phyloP scores from a whole-genome alignment of 64 coral and sea anemone species.

The Anthopleura sola region DNA sequence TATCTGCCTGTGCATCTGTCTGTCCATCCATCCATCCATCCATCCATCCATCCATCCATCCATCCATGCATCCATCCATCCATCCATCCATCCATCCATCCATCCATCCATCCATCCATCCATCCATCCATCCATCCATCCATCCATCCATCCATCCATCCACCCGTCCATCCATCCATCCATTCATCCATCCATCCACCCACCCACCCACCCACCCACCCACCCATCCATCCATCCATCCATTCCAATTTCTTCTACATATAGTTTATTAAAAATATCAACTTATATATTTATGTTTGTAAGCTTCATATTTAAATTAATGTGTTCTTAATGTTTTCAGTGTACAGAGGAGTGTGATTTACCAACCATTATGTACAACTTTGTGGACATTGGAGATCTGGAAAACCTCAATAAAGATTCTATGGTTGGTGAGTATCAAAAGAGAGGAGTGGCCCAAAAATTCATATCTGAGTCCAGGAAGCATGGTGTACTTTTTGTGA shows the following conservation, averaged over 20 bases:
- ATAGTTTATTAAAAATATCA: no score
- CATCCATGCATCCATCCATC: not conserved
- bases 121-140: not conserved
- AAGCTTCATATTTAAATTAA: not conserved
- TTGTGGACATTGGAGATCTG: constrained; percentile 55
- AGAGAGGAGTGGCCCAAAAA: no score
- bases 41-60: no score
- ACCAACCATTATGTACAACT: constrained; percentile 80
- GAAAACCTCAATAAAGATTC: constrained; percentile 53
- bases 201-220: not conserved
- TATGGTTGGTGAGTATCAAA: constrained; percentile 61
- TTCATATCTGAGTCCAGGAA: no score
- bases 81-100: not conserved
- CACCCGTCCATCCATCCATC: not conserved
- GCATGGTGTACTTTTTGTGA: no score
- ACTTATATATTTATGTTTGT: no score
- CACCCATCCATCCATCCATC: not conserved
- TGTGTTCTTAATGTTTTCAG: constrained; percentile 10
- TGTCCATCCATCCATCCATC: no score
- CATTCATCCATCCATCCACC: not conserved
- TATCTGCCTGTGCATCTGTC: no score
- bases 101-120: not conserved
- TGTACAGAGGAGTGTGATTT: constrained; percentile 68
- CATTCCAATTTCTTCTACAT: not conserved
- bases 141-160: no score